Percentiles rank a stretch among this genome's conserved stretches.
phyloP scores from a whole-genome alignment of 2,888 invertebrate species.

The Brachypterus glaber region DNA sequence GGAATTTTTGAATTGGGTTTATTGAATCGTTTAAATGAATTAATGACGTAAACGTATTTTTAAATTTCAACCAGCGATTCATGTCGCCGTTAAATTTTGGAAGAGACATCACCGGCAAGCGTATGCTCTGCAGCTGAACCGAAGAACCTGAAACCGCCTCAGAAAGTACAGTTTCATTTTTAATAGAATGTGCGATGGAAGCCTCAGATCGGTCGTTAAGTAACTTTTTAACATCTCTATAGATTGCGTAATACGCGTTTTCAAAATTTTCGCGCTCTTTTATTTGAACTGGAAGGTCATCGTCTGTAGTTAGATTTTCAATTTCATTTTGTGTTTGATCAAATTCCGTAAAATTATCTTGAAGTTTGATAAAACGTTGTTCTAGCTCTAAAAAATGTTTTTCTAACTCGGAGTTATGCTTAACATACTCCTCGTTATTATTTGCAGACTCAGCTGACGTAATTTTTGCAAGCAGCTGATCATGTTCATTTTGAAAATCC shows the following conservation, averaged over 20 bases:
- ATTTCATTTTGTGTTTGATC: constrained; percentile 1
- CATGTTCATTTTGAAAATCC: neutral
- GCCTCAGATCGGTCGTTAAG: neutral
- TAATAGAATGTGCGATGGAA: too few relatives aligned
- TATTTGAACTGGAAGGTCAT: neutral
- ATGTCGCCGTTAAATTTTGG: neutral
- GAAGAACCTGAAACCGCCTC: neutral
- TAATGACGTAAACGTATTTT: constrained; percentile 8
- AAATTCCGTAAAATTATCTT: neutral
- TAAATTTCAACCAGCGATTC: constrained; percentile 9
- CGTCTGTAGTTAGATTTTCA: neutral
- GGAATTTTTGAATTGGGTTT: constrained; percentile 11
- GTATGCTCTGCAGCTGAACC: neutral
- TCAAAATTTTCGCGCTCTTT: constrained; percentile 2
- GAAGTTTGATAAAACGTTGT: neutral
- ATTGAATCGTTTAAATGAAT: constrained; percentile 8
- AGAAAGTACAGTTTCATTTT: too few relatives aligned
- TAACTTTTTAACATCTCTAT: neutral
- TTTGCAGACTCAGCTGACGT: neutral
- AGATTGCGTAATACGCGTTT: neutral
- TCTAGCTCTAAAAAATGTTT: neutral
- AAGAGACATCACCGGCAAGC: neutral
- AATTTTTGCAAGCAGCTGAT: neutral
- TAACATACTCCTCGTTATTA: neutral
- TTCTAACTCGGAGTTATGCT: neutral